Conservation (phyloP, 2,888 invertebrate genomes). For the Griposia aprilina region DNA sequence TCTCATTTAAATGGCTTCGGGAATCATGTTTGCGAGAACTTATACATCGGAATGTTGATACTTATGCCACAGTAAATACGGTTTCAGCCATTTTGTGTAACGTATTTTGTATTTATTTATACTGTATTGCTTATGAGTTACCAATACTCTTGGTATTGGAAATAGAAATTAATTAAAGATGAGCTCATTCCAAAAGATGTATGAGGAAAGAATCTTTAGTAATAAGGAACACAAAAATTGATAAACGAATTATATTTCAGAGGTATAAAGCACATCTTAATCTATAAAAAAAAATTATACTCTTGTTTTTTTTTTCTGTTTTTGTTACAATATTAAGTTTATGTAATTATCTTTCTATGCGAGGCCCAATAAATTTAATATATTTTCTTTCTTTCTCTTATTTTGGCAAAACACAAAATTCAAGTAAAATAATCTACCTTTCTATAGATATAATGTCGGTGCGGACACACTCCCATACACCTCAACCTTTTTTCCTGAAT, state of each 20-base stretch:
- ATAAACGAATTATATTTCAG: background rate
- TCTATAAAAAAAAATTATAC: background rate
- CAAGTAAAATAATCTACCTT: background rate
- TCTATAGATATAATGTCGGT: background rate
- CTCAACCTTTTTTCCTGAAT: too few species aligned
- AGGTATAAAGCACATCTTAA: background rate
- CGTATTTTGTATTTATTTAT: background rate
- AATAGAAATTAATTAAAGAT: background rate
- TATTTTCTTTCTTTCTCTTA: background rate
- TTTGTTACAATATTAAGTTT: background rate
- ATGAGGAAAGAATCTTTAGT: background rate
- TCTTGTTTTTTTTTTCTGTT: background rate
- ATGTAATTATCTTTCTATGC: background rate
- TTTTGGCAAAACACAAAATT: background rate
- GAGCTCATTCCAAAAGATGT: background rate
- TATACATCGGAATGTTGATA: conserved; percentile 12
- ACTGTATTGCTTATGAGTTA: background rate
- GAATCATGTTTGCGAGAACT: conserved; percentile 33
- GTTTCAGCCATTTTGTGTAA: conserved; percentile 4
- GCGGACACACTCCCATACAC: too few species aligned
- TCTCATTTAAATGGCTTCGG: conserved; percentile 45
- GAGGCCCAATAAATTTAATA: too few species aligned
- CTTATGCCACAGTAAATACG: background rate
- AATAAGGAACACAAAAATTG: background rate
- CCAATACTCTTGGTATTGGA: background rate